phyloP scores from a whole-genome alignment of 2,113 vertebrate genomes.

The Misgurnus anguillicaudatus region DNA sequence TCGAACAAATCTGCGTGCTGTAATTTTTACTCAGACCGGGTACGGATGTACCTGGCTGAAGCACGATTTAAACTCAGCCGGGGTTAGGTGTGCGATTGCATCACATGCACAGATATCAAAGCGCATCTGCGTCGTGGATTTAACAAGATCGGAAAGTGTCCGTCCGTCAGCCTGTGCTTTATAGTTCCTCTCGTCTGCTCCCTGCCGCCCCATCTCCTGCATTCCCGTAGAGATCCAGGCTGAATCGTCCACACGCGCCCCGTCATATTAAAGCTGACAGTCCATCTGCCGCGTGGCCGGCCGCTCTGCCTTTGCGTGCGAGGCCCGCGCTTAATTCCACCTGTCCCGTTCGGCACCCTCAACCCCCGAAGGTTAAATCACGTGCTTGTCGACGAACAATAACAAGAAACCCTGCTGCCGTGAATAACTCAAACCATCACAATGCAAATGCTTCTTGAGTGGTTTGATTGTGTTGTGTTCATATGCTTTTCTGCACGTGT shows the following conservation, averaged over 20 bases:
- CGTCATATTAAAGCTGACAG: slow-evolving; percentile 79
- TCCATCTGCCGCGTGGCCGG: slow-evolving; percentile 78
- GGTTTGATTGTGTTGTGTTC: neutral
- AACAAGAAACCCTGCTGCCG: slow-evolving; percentile 15
- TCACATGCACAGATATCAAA: slow-evolving; percentile 1
- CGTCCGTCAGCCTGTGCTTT: slow-evolving; percentile 1
- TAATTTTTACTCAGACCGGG: slow-evolving; percentile 10
- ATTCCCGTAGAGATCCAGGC: slow-evolving; percentile 61
- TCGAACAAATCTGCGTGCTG: slow-evolving; percentile 33
- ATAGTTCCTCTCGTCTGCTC: slow-evolving; percentile 29
- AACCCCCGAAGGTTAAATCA: slow-evolving; percentile 25
- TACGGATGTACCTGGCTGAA: slow-evolving; percentile 32
- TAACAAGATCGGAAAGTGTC: neutral
- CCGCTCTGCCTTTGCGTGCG: slow-evolving; percentile 50
- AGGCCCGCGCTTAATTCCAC: slow-evolving; percentile 40
- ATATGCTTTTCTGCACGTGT: neutral
- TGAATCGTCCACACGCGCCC: slow-evolving; percentile 70
- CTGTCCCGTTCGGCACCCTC: slow-evolving; percentile 47
- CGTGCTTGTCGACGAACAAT: slow-evolving; percentile 10
- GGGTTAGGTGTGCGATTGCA: neutral
- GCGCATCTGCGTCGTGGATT: neutral
- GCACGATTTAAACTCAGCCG: slow-evolving; percentile 12
- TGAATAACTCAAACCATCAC: neutral
- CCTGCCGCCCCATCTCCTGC: slow-evolving; percentile 4
- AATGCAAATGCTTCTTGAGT: neutral